Base-by-base conservation (phyloP, 2,113 vertebrate species). In the Piliocolobus tephrosceles region DNA sequence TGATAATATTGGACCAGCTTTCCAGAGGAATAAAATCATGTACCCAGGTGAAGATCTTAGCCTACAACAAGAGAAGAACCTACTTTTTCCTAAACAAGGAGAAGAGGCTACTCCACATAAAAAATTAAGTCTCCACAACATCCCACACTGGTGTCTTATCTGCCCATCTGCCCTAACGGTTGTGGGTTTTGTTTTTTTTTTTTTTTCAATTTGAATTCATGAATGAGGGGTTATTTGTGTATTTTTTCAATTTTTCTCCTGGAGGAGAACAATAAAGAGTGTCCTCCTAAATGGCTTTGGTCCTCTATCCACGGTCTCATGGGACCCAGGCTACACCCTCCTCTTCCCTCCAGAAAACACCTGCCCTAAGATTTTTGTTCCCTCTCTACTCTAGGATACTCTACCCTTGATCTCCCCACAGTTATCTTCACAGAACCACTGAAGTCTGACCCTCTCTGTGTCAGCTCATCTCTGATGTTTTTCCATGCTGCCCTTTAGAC, bases 401-500 rank as follows among this genome's bases (percentile, higher is more conserved):
- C 27, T 57, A 20, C 40, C 40, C 8, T 0, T 1, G 38, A 47
- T 25, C 3, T 7, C 1, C 61, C 10, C 27, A 23, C 38, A 2
- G 3, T 6, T 22, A 22, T 45, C 38, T n/a, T 25, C 38, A 3
- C 1, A 50, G n/a, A 85, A n/a, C 20, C 68, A 40, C 12, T 22
- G 35, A 38, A 68, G 64, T 17, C 85, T 64, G 45, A 0, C 32
- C 32, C 10, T 10, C 5, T 57, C 3, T 13, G 70, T 16, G 38
- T 40, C 8, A 3, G 35, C 58, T 27, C 13, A 3, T 52, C 18
- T 32, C 23, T 68, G 66, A 68, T 35, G 38, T 17, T 79, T 73
- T 57, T 30, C 40, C 7, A 20, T 22, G 50, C 0, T 7, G 2
- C n/a, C 0, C 40, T 40, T 30, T 1, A 4, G 2, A 20, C 47